Evolutionary conservation across 2,113 vertebrate species (phyloP).

Genomic region (Mesitornis unicolor): DNA sequence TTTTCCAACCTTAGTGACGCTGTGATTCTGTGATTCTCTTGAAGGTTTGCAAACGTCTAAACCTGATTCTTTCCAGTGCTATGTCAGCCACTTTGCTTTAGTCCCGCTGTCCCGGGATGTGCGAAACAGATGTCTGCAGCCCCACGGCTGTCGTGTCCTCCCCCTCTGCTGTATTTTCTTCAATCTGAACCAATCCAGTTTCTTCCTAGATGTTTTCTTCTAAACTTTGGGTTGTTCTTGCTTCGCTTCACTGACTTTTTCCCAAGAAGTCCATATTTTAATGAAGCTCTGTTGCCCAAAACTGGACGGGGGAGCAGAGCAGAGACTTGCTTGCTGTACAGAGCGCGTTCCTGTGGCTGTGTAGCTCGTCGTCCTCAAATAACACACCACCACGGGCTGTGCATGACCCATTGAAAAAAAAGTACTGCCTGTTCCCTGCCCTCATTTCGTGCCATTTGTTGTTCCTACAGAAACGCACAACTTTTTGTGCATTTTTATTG

Average conservation of each 20-base stretch:
- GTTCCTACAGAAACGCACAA: not conserved
- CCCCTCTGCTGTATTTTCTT: not conserved
- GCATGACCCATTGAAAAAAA: not conserved
- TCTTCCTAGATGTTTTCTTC: not conserved
- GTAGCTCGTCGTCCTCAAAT: not conserved
- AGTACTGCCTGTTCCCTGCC: conserved; percentile 33
- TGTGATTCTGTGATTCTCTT: no score
- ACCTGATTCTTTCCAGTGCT: not conserved
- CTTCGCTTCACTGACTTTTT: fast-evolving
- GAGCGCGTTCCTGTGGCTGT: not conserved
- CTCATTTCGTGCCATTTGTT: not conserved
- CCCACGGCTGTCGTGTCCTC: not conserved
- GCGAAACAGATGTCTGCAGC: not conserved
- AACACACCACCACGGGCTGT: not conserved
- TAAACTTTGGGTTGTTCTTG: not conserved
- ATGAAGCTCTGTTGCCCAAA: not conserved
- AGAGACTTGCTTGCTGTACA: not conserved
- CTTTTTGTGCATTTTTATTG: conserved; percentile 6
- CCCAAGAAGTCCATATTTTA: not conserved
- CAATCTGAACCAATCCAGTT: not conserved
- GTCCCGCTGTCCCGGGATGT: not conserved
- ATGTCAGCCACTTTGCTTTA: not conserved
- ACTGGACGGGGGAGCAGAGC: not conserved
- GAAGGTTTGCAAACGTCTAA: not conserved
- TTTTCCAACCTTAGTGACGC: no score